These are phyloP conservation scores for Vireo griseus DNA, from an alignment of 2,797 vertebrate genomes.

Conservation along the genomic window DNA sequence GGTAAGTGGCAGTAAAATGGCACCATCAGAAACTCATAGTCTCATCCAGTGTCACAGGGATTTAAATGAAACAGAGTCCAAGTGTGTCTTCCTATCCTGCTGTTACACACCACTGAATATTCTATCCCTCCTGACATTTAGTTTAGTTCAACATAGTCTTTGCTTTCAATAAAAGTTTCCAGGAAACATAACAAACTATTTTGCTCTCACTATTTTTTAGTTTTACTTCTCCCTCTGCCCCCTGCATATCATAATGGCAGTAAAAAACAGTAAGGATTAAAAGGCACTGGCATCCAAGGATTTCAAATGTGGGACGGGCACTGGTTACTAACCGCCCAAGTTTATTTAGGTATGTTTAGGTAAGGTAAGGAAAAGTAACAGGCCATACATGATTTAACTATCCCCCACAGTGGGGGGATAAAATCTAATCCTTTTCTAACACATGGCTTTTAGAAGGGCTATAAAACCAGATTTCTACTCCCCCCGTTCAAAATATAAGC, in stretches of 20 bases:
- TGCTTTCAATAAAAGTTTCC: neutral
- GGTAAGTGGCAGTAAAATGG: neutral
- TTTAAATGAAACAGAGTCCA: neutral
- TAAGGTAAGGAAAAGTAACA: neutral
- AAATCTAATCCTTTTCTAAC: neutral
- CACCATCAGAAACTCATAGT: neutral
- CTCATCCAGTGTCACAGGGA: neutral
- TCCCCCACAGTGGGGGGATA: neutral
- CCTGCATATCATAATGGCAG: neutral
- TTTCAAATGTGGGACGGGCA: neutral
- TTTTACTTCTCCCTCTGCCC: neutral
- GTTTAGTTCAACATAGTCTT: neutral
- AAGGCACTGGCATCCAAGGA: neutral
- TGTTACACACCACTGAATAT: neutral
- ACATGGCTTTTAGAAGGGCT: neutral
- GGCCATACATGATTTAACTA: neutral
- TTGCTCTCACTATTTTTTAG: neutral
- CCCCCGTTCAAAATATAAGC: neutral
- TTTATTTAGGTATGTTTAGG: neutral
- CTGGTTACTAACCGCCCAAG: neutral
- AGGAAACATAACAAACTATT: neutral
- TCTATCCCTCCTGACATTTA: neutral
- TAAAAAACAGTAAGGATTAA: neutral
- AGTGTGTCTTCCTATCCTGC: neutral
- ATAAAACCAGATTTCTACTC: neutral